These are phyloP conservation scores for Xiphophorus birchmanni DNA, from an alignment of 2,797 vertebrate species.

Conservation along the genomic window DNA sequence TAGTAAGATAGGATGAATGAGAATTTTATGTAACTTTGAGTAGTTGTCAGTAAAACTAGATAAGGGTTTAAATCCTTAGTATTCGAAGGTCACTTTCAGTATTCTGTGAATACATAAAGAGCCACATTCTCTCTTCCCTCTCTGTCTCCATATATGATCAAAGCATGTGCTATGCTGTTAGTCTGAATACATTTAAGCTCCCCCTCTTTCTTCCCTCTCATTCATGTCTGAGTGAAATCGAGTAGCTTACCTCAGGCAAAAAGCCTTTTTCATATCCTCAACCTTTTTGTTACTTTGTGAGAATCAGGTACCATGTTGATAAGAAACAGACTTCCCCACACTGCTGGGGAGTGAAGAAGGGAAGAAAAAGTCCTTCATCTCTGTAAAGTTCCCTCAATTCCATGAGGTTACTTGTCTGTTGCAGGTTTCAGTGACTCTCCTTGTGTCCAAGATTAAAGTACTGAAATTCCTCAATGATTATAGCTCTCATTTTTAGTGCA, in stretches of 20 bases:
- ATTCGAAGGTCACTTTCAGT: neutral
- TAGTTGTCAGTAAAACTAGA: neutral
- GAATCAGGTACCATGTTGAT: neutral
- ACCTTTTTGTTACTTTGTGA: constrained; percentile 4
- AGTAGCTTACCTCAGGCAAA: neutral
- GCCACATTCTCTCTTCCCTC: neutral
- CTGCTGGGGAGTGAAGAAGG: neutral
- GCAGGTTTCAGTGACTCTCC: constrained; percentile 3
- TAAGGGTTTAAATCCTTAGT: neutral
- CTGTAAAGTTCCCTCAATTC: neutral
- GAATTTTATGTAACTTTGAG: neutral
- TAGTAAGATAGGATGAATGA: neutral
- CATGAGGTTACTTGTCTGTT: constrained; percentile 5
- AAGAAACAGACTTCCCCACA: neutral
- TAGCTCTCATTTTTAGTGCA: constrained; percentile 5
- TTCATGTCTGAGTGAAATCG: constrained; percentile 3
- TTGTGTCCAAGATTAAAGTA: constrained; percentile 12
- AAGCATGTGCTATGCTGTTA: neutral
- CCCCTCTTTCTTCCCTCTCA: neutral
- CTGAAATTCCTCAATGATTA: constrained; percentile 5
- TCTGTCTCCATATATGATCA: neutral
- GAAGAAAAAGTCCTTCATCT: constrained; percentile 10
- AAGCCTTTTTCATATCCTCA: neutral
- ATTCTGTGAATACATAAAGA: neutral
- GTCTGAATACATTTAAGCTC: constrained; percentile 3